Evolutionary conservation across 2,797 vertebrate species (phyloP), one percentile per base, ranked within the genome.

Genomic region (Acipenser oxyrinchus): DNA sequence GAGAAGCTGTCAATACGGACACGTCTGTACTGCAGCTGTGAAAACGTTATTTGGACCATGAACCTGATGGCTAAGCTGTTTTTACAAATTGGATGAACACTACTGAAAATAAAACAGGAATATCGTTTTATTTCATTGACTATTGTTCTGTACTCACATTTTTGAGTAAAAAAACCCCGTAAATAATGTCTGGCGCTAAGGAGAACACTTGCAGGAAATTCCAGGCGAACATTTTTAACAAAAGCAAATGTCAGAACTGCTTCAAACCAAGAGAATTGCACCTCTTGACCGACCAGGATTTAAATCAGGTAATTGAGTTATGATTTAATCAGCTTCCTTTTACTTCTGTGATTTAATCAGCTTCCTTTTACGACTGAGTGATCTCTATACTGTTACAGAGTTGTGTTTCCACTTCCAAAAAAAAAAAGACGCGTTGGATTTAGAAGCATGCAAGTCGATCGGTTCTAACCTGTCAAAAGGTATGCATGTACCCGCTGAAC

Each of bases 161-260:
- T 72, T 8, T 72, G 64, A 48, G 8, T 8, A 51, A 53, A 53
- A 6, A 12, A 62, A 11, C n/a, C 57, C 15, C 52, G 10, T 0
- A 37, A 51, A 74, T 75, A 77, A 94, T 94, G 92, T 89, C 91
- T 66, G 68, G 62, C 8, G 88, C 87, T 12, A 92, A 91, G 76
- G 83, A 88, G 10, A 90, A 84, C 18, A 88, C 92, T 59, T 95
- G 93, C 73, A 82, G 80, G 78, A 92, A 91, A 78, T 95, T 95
- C 64, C 91, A 94, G 78, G 91, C 92, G 62, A 95, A 95, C 74
- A 88, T 95, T 68, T 95, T 95, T 68, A 93, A 93, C 71, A 93
- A 92, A 72, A 95, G 88, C 79, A 94, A 95, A 85, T 95, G 93
- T 79, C 94, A 96, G 77, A 95, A 95, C 80, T 95, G 94, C 83